Evolutionary conservation across 1,140 invertebrate species (phyloP).

Genomic region (Eriocheir sinensis): DNA sequence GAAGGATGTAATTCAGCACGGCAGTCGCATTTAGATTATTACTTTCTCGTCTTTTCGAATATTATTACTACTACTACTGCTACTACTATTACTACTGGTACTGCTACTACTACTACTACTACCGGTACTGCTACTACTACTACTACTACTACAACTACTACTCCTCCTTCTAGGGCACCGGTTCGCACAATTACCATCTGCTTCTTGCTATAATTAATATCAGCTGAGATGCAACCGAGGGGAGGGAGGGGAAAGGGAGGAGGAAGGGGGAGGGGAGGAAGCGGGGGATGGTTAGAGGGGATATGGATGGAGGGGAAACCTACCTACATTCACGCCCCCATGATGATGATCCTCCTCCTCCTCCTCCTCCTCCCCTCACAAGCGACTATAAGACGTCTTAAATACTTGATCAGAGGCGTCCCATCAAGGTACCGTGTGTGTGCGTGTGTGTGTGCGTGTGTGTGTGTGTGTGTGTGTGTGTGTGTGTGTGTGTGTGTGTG

Average conservation of each 20-base stretch:
- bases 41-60: not conserved
- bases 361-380: not conserved
- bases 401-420: not conserved
- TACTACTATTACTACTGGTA: not conserved
- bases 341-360: not conserved
- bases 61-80: not conserved
- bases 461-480: conserved; percentile 57
- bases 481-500: conserved; percentile 56
- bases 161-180: not conserved
- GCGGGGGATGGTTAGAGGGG: too few relatives aligned
- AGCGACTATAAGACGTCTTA: not conserved
- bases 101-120: too few relatives aligned
- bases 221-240: not conserved
- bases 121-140: too few relatives aligned
- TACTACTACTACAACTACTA: too few relatives aligned
- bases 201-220: conserved; percentile 17
- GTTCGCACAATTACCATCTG: not conserved
- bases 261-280: not conserved
- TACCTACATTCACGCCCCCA: not conserved
- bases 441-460: conserved; percentile 57
- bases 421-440: conserved; percentile 18
- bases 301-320: not conserved
- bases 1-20: not conserved
- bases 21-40: not conserved
- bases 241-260: not conserved